Base-by-base conservation (phyloP, 1,140 invertebrate species). In the Cotesia typhae region DNA sequence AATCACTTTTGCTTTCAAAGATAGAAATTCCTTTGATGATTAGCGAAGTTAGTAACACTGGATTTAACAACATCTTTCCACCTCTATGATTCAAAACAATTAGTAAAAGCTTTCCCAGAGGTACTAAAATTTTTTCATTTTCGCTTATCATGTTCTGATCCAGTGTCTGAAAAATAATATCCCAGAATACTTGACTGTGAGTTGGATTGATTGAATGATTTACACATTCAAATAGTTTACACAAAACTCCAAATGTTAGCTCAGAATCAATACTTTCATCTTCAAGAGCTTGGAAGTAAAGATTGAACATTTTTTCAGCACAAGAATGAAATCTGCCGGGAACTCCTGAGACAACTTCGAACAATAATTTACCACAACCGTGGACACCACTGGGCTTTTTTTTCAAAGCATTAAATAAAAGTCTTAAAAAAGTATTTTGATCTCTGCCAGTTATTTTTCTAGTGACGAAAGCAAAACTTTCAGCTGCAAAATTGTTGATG, bases 391-490 rank as follows among this genome's bases (percentile, higher is more conserved):
- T 89, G 76, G 90, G 88, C 82, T 91, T 89, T 51, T 89, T 87
- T 73, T 91, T 81, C 6, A 96, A 84, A 38, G 90, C 89, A 78
- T 89, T 87, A 4, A 97, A 85, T 5, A 97, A 83, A 28, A 93
- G 87, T 61, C 89, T 85, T 35, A 97, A 87, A 82, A 97, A 93
- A 17, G 90, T 89, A 6, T 91, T 88, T 76, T 93, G 94, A 76
- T 97, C 93, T 76, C 90, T 92, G 51, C 5, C 41, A 10, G 41
- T 6, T 47, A 96, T 91, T 90, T 97, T 97, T 74, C 96, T 87
- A 5, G 95, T 93, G 1, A 98, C 92, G 88, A 96, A 97, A 10
- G 95, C 92, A 89, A 98, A 97, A 87, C 94, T 95, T 86, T 98
- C 95, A 1, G 95, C 94, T n/a, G 95, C 95, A 90, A 98, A 98